These are phyloP conservation scores for Helobdella robusta DNA, from an alignment of 2,888 invertebrate species.

Conservation along the genomic window DNA sequence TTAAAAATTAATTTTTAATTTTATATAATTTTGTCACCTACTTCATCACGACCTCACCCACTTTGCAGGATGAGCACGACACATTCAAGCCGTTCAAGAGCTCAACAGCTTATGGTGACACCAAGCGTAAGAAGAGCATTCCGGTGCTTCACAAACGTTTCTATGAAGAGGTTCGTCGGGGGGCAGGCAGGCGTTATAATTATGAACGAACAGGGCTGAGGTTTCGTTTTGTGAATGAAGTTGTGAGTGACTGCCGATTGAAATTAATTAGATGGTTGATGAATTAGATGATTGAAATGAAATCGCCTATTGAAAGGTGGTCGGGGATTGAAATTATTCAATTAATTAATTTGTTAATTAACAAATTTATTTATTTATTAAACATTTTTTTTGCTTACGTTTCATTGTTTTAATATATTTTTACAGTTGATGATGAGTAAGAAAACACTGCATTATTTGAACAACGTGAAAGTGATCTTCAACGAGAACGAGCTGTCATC, in stretches of 20 bases:
- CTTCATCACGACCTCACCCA: no score
- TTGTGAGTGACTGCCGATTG: neutral
- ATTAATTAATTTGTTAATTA: no score
- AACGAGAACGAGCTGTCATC: conserved; percentile 82
- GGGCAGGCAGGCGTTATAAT: no score
- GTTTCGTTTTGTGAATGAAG: neutral
- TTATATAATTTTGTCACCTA: no score
- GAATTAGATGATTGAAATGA: neutral
- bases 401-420: neutral
- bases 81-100: conserved; percentile 19
- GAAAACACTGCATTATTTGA: conserved; percentile 86
- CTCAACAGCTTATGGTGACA: neutral
- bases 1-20: no score
- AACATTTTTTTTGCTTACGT: neutral
- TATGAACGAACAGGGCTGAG: no score
- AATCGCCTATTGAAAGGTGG: no score
- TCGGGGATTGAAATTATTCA: no score
- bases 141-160: neutral
- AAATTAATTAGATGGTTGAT: neutral
- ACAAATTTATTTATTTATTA: neutral
- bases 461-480: conserved; percentile 77
- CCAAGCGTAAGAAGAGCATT: conserved; percentile 6
- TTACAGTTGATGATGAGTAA: conserved; percentile 60
- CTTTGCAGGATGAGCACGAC: conserved; percentile 11
- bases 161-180: conserved; percentile 12